Evolutionary conservation across 92 coral and sea anemone genomes (phyloP).

Genomic region (Heteractis magnifica): DNA sequence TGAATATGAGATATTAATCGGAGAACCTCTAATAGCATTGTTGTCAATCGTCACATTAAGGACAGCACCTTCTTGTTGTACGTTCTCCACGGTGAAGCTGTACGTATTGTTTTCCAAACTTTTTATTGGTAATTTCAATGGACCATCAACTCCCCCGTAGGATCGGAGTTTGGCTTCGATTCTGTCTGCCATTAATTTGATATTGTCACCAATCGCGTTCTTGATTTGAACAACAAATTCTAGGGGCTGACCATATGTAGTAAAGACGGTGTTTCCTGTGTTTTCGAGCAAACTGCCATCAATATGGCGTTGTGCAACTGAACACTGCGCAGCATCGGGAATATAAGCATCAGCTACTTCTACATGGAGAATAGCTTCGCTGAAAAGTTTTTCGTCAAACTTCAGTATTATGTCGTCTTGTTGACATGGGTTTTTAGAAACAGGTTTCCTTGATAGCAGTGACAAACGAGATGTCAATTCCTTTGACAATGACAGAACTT

Average conservation of each 20-base stretch:
- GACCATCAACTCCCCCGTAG: too few species aligned
- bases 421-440: neutral
- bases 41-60: too few species aligned
- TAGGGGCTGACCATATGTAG: neutral
- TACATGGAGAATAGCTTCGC: neutral
- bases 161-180: neutral
- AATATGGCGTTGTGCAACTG: too few species aligned
- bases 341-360: neutral
- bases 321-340: neutral
- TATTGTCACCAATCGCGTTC: neutral
- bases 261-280: too few species aligned
- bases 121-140: too few species aligned
- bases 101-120: too few species aligned
- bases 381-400: neutral
- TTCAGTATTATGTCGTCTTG: neutral
- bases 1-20: too few species aligned
- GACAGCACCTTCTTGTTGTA: too few species aligned
- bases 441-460: neutral
- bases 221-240: neutral
- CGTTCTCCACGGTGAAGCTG: too few species aligned
- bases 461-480: slow-evolving; percentile 10
- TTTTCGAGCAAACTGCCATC: too few species aligned
- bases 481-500: slow-evolving; percentile 3
- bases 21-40: too few species aligned
- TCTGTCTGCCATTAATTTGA: neutral